These are phyloP conservation scores for Platorchestia sp. DNA, from an alignment of 1,140 invertebrate genomes.

Conservation along the genomic window DNA sequence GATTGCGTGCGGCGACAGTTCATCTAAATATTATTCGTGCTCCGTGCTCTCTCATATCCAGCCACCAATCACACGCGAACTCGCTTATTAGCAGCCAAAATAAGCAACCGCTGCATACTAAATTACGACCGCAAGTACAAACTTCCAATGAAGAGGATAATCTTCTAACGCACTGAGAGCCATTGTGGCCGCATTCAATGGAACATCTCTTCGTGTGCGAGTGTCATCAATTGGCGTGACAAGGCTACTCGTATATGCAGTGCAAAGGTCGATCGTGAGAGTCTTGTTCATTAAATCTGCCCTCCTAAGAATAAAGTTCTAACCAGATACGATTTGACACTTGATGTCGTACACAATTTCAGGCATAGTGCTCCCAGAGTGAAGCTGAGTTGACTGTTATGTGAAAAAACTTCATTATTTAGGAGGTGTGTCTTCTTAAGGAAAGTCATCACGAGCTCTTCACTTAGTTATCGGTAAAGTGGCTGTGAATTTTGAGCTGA, in stretches of 20 bases:
- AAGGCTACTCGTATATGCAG: neutral
- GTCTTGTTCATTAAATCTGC: neutral
- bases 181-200: neutral
- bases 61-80: neutral
- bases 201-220: neutral
- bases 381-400: neutral
- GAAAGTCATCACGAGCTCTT: neutral
- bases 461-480: neutral
- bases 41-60: neutral
- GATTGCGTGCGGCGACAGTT: conserved; percentile 17
- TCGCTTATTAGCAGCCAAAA: conserved; percentile 17
- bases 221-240: neutral
- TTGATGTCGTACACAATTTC: neutral
- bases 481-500: neutral
- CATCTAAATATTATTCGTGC: conserved; percentile 25
- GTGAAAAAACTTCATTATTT: neutral
- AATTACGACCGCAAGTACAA: conserved; percentile 16
- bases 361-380: neutral
- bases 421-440: neutral
- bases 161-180: neutral
- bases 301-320: neutral
- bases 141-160: neutral
- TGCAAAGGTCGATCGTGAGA: neutral
- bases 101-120: neutral
- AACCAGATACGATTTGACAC: neutral